Conservation (phyloP, 2,888 invertebrate species). For the Idaea dimidiata region DNA sequence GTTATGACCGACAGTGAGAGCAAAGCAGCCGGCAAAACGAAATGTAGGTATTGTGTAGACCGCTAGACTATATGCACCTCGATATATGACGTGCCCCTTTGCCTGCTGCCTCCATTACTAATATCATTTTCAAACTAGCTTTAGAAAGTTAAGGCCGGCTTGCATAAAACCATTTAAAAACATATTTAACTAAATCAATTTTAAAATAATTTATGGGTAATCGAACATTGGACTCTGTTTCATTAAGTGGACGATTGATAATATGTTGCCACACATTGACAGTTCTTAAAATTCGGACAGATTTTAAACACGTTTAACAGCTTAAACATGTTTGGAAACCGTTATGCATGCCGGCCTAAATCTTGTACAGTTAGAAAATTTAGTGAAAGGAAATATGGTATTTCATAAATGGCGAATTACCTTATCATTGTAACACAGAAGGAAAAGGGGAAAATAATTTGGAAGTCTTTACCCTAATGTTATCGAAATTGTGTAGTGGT, state of each 20-base stretch:
- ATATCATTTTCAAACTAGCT: background rate
- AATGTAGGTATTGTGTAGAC: conserved; percentile 34
- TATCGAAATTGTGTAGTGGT: background rate
- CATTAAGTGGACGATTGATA: too few species aligned
- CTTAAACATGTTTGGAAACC: too few species aligned
- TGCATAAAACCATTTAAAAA: too few species aligned
- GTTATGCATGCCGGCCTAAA: background rate
- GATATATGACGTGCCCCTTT: conserved; percentile 2
- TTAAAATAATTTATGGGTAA: too few species aligned
- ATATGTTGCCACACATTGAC: too few species aligned
- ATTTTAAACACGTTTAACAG: too few species aligned
- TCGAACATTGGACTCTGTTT: too few species aligned
- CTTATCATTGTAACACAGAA: too few species aligned
- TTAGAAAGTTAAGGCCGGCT: background rate
- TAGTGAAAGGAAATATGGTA: background rate
- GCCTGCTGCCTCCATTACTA: background rate
- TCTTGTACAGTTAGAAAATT: background rate
- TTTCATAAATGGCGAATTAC: background rate
- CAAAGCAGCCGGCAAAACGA: conserved; percentile 42
- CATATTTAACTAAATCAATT: too few species aligned
- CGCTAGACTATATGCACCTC: conserved; percentile 10
- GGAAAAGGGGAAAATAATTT: background rate
- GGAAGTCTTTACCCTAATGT: background rate
- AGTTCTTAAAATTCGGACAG: too few species aligned
- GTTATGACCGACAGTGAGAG: conserved; percentile 46